Conservation (phyloP, 1,140 invertebrate species). For the Panonychus citri region DNA sequence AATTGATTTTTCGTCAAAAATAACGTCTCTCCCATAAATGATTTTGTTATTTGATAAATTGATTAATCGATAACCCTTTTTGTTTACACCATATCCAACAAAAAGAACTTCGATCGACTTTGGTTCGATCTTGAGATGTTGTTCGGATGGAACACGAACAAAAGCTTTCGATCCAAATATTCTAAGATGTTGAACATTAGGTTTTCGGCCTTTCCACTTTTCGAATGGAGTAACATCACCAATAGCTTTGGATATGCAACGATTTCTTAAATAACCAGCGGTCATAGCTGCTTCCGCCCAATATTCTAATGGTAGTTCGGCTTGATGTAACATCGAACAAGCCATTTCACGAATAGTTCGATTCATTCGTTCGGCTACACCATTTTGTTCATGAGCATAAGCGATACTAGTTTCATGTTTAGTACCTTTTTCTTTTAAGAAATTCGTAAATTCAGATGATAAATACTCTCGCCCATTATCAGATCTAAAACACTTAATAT, state of each 20-base stretch:
- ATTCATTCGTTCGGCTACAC: slow-evolving; percentile 20
- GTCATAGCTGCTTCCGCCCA: background rate
- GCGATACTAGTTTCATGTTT: background rate
- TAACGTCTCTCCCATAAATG: background rate
- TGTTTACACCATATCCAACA: slow-evolving; percentile 5
- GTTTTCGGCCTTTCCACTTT: slow-evolving; percentile 4
- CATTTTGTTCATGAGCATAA: slow-evolving; percentile 24
- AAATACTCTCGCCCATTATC: slow-evolving; percentile 10
- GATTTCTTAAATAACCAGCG: slow-evolving; percentile 1
- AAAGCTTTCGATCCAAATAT: slow-evolving; percentile 7
- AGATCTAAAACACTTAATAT: slow-evolving; percentile 5
- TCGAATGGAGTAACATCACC: slow-evolving; percentile 9
- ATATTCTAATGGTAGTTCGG: background rate
- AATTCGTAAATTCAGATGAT: background rate
- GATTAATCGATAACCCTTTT: background rate
- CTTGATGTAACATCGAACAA: slow-evolving; percentile 9
- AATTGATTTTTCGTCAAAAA: background rate
- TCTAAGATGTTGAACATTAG: slow-evolving; percentile 4
- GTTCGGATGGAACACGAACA: slow-evolving; percentile 1
- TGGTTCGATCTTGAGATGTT: slow-evolving; percentile 6
- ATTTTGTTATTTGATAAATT: background rate
- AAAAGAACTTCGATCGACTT: slow-evolving; percentile 2
- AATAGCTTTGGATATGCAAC: background rate
- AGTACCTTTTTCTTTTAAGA: background rate
- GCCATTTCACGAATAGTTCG: slow-evolving; percentile 17